phyloP scores from a whole-genome alignment of 2,888 invertebrate species.

The Dromius quadrimaculatus region DNA sequence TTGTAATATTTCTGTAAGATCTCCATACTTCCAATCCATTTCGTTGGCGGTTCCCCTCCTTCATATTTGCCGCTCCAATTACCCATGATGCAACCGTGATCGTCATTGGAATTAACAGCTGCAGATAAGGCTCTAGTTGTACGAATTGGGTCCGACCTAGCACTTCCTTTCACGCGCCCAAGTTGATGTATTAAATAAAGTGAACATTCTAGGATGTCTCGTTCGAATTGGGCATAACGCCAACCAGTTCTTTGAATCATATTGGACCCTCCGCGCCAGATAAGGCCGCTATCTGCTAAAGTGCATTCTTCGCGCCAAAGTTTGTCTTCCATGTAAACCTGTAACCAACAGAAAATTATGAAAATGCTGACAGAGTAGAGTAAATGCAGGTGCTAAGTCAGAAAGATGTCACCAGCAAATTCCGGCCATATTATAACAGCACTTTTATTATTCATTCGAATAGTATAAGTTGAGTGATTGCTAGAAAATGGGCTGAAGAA shows the following conservation, averaged over 20 bases:
- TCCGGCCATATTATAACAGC: too few relatives aligned
- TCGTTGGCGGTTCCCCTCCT: conserved; percentile 83
- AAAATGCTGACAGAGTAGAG: too few relatives aligned
- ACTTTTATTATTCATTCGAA: too few relatives aligned
- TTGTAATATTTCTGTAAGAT: conserved; percentile 84
- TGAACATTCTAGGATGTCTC: conserved; percentile 80
- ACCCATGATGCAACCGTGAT: conserved; percentile 83
- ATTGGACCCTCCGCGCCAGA: conserved; percentile 87
- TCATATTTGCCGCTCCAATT: conserved; percentile 86
- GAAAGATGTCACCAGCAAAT: too few relatives aligned
- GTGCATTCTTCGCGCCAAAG: conserved; percentile 83
- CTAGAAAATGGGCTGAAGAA: too few relatives aligned
- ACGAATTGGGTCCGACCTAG: conserved; percentile 80
- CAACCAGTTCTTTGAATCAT: conserved; percentile 83
- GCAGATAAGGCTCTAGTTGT: conserved; percentile 82
- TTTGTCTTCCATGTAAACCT: conserved; percentile 71
- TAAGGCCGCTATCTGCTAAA: conserved; percentile 83
- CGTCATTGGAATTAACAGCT: conserved; percentile 84
- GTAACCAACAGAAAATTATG: too few relatives aligned
- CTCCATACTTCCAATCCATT: conserved; percentile 85
- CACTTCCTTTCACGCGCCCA: conserved; percentile 70
- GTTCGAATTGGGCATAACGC: conserved; percentile 88
- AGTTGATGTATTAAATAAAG: conserved; percentile 75
- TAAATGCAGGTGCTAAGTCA: too few relatives aligned
- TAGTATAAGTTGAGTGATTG: too few relatives aligned